Base-by-base conservation (phyloP, 2,888 invertebrate species). In the Apotomis betuletana region DNA sequence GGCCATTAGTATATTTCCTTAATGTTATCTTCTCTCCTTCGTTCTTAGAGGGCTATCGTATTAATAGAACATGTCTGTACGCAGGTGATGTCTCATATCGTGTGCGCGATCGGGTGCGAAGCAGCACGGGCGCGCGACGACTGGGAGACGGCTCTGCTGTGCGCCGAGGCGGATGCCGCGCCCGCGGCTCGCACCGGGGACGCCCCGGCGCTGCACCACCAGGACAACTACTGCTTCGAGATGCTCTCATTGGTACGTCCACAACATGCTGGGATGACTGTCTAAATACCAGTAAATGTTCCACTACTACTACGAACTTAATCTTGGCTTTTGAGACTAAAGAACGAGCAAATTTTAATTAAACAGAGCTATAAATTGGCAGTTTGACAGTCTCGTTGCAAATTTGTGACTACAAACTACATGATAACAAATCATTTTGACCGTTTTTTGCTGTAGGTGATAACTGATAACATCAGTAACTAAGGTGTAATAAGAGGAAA, bases 181-280 rank as follows among this genome's bases (percentile, higher is more conserved):
- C 76, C 8, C 76, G 77, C 5, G 80, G 79, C 3, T 84, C 81
- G 78, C 77, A 80, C 0, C 80, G 81, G 79, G 87, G 85, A 0
- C 87, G 88, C 86, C 73, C 92, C 63, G 12, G 15, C 94, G 13
- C 73, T 80, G 0, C 75, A 75, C 44, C 82, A 81, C 64, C 90
- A 89, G 3, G 99, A 99, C 87, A 98, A 98, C n/a, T 99, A 98
- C 87, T 99, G 99, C 90, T 99, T 99, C 85, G 99, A 99, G 94
- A 98, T 99, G 97, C 91, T 99, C 36, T 98, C 98, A 4, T 96
- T 99, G 96, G 98, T 95, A 36, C 77, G 80, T 64, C 15, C 38
- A 6, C 41, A 65, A 41, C 6, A 41, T 41, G 6, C 41, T 1
- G 6, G 41, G 41, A 6, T 6, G 3, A 6, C 41, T 41, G 6